Conservation (phyloP, 2,888 invertebrate genomes). For the Tetanocera ferruginea region DNA sequence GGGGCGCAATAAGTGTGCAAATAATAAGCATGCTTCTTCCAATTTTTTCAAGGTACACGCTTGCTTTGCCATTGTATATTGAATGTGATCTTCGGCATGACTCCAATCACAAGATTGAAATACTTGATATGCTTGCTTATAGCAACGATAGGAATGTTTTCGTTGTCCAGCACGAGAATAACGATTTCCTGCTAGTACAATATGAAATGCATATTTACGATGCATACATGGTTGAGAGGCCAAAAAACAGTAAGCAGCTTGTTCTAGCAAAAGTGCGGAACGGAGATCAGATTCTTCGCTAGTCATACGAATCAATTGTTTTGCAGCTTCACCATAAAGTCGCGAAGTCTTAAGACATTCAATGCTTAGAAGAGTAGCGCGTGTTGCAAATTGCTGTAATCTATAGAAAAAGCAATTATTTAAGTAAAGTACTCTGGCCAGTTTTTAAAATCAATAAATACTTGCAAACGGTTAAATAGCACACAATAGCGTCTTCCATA, state of each 20-base stretch:
- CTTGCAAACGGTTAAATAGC: conserved; percentile 93
- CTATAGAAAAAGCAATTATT: conserved; percentile 69
- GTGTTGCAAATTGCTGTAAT: conserved; percentile 91
- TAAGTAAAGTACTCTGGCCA: background rate
- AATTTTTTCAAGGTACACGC: conserved; percentile 84
- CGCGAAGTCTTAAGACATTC: conserved; percentile 86
- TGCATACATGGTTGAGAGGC: conserved; percentile 77
- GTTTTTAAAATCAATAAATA: conserved; percentile 63
- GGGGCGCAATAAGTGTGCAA: conserved; percentile 82
- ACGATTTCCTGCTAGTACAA: conserved; percentile 95
- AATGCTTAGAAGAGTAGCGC: conserved; percentile 90
- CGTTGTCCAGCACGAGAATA: conserved; percentile 94
- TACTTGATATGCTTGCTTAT: conserved; percentile 91
- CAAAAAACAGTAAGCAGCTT: conserved; percentile 94
- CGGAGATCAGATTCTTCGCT: conserved; percentile 97
- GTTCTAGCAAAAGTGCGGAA: conserved; percentile 93
- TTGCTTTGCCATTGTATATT: conserved; percentile 92
- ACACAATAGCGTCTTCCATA: conserved; percentile 94
- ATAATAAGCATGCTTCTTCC: conserved; percentile 80
- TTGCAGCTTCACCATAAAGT: conserved; percentile 92
- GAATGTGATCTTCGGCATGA: conserved; percentile 94
- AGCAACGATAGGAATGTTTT: conserved; percentile 92
- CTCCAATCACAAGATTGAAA: conserved; percentile 82
- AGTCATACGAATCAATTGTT: conserved; percentile 94
- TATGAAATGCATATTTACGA: conserved; percentile 95